These are phyloP conservation scores for Drosophila pseudotakahashii DNA, from an alignment of 2,888 invertebrate genomes.

Conservation along the genomic window DNA sequence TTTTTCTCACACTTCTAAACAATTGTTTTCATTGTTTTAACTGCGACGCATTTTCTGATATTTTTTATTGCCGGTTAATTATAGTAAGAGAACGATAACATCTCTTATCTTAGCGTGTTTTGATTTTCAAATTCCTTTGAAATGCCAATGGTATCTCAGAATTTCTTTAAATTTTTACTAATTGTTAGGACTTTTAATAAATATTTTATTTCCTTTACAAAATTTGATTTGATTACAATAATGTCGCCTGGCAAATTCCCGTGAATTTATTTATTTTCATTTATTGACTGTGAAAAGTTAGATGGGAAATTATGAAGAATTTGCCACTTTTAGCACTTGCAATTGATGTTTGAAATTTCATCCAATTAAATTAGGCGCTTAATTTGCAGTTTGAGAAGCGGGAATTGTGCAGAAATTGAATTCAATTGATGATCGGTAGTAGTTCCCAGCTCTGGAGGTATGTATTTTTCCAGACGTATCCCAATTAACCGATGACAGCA, in stretches of 20 bases:
- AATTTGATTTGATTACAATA: not conserved
- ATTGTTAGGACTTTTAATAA: not conserved
- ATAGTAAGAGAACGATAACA: not conserved
- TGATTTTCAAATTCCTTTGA: not conserved
- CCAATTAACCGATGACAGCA: slow-evolving; percentile 65
- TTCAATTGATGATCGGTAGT: slow-evolving; percentile 67
- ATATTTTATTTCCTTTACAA: not conserved
- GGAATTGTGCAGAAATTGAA: slow-evolving; percentile 67
- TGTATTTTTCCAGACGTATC: slow-evolving; percentile 41
- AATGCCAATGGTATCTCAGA: not conserved
- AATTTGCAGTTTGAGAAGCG: slow-evolving; percentile 37
- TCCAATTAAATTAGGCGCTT: slow-evolving; percentile 66
- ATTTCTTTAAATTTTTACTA: not conserved
- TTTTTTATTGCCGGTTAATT: not conserved
- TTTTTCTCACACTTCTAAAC: not conserved
- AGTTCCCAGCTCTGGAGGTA: slow-evolving; percentile 27
- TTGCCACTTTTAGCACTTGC: slow-evolving; percentile 20
- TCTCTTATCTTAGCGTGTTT: not conserved
- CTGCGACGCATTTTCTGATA: slow-evolving; percentile 11
- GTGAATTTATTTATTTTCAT: not conserved
- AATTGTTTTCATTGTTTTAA: slow-evolving; percentile 5
- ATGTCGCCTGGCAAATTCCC: slow-evolving; percentile 9
- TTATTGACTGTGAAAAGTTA: slow-evolving; percentile 12
- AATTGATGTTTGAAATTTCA: slow-evolving; percentile 29
- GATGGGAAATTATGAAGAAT: slow-evolving; percentile 20